A percentile compares a stretch with the other conserved stretches of the same genome.
Evolutionary conservation across 2,797 vertebrate genomes (phyloP).

Genomic region (Melanotaenia maccullochi): DNA sequence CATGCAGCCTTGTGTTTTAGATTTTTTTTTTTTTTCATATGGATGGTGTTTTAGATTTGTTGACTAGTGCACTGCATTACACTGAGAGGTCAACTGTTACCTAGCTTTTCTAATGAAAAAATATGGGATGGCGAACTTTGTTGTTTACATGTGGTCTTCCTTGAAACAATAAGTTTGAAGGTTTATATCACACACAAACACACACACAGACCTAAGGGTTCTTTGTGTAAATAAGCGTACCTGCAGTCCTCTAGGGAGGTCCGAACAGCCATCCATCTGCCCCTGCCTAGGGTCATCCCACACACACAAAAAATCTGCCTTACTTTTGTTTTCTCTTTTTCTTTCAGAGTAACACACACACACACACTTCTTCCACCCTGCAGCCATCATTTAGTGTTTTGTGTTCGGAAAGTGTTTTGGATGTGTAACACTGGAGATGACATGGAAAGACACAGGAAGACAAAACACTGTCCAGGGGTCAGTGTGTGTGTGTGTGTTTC

Average conservation of each 20-base stretch:
- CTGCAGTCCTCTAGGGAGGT: conserved; percentile 75
- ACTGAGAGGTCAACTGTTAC: neutral
- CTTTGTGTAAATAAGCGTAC: conserved; percentile 86
- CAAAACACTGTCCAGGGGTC: conserved; percentile 83
- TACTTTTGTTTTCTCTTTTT: conserved; percentile 29
- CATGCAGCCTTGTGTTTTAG: too few species aligned
- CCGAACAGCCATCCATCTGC: conserved; percentile 82
- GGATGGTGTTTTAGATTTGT: neutral
- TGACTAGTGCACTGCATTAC: neutral
- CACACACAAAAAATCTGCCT: conserved; percentile 38
- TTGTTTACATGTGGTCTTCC: conserved; percentile 19
- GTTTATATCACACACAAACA: conserved; percentile 35
- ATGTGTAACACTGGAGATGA: conserved; percentile 81
- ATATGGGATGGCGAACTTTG: too few species aligned
- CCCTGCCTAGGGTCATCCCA: conserved; percentile 79
- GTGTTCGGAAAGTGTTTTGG: conserved; percentile 85
- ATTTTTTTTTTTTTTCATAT: neutral
- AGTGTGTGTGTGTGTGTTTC: conserved; percentile 35
- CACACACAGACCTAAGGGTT: conserved; percentile 81
- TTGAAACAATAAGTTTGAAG: conserved; percentile 37
- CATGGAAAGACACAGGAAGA: conserved; percentile 76
- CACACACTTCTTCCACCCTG: conserved; percentile 58
- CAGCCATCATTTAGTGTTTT: conserved; percentile 84
- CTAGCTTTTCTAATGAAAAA: neutral
- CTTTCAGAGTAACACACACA: conserved; percentile 28